Conservation (phyloP, 2,797 vertebrate species). For the Myotis daubentonii region DNA sequence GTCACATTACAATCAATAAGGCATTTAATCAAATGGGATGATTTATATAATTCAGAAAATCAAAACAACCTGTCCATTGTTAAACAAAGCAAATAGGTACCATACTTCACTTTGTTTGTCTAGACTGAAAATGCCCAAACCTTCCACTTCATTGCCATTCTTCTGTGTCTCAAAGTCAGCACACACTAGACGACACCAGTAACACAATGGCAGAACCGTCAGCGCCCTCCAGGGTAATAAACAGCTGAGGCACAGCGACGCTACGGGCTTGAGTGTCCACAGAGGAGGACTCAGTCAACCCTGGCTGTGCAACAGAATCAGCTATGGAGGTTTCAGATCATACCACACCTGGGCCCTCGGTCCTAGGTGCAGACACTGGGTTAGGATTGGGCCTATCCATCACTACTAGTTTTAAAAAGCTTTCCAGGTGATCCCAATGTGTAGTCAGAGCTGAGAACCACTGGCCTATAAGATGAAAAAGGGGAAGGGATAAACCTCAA, state of each 20-base stretch:
- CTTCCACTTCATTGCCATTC: background rate
- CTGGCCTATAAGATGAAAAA: background rate
- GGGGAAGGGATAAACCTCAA: background rate
- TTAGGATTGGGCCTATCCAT: background rate
- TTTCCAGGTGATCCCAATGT: background rate
- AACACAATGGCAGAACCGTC: background rate
- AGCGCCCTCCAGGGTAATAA: background rate
- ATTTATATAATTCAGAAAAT: no score
- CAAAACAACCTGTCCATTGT: no score
- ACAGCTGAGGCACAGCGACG: background rate
- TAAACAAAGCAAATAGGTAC: no score
- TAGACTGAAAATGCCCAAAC: background rate
- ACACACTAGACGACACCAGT: background rate
- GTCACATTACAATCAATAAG: no score
- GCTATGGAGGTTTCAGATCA: background rate
- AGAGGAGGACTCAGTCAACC: background rate
- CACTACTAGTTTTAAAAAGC: background rate
- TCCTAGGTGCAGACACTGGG: background rate
- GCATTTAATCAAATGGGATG: no score
- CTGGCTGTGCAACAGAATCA: background rate
- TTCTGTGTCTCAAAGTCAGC: background rate
- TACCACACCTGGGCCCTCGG: background rate
- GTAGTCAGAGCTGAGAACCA: background rate
- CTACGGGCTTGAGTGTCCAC: background rate
- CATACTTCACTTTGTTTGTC: background rate